Base-by-base conservation (phyloP, 2,888 invertebrate genomes). In the Temnothorax unifasciatus region DNA sequence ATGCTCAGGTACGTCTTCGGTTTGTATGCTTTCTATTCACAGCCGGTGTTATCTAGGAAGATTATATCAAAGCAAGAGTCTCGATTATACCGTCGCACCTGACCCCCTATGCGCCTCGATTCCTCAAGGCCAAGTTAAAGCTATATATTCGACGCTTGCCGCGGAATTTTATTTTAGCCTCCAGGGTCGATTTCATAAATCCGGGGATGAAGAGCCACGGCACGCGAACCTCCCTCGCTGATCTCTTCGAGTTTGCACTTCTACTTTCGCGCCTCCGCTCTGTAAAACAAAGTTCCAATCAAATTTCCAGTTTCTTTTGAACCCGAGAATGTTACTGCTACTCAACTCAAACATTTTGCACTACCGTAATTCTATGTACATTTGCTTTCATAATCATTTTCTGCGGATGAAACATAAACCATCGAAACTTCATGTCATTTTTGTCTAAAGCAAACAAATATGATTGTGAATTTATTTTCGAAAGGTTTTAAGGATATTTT, bases 181-280 rank as follows among this genome's bases (percentile, higher is more conserved):
- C 29, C 82, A 79, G 79, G 66, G 66, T 64, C 66, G 64, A 76
- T 64, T 79, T 63, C 63, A 76, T 47, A 82, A 77, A 82, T 66
- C 76, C 77, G 63, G 34, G 41, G 77, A 63, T 63, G 47, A 66
- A 25, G 61, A 41, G 61, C 15, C 71, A 25, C 25, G 81, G 83
- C 79, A 82, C 63, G 81, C 81, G 38, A 81, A 11, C 21, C 68
- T 25, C n/a, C 21, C 34, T 34, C 44, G 44, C 63, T 74, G 38
- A 74, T 64, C 82, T 66, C 34, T 18, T 47, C 52, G 57, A 66
- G 25, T 57, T 66, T 66, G 50, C 38, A 25, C 76, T 76, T 57
- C 71, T 79, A 59, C 71, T 79, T 79, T 79, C 59, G 47, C 18
- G 21, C 25, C n/a, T 77, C 21, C 15, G 11, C 11, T 9, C 9